Base-by-base conservation (phyloP, 2,113 vertebrate species). In the Myotis brandtii region DNA sequence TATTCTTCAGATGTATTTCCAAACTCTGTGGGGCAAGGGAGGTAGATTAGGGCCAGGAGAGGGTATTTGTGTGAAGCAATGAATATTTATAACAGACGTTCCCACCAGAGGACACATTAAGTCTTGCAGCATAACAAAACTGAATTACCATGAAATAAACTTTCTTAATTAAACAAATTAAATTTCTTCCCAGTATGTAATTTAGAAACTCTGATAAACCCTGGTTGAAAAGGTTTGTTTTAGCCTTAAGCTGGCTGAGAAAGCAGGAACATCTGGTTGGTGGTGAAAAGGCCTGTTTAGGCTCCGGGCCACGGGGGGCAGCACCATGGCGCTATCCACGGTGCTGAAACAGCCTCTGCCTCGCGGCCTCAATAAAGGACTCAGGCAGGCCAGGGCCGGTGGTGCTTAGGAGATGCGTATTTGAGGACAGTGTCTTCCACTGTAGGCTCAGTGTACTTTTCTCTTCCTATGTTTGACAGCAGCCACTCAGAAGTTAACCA, bases 111-210 rank as follows among this genome's bases (percentile, higher is more conserved):
- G 98, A 98, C 98, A 98, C 98, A 98, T 98, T 98, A 98, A 98
- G 98, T 98, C 98, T 98, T 93, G 86, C 98, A 98, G 98, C 98
- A 98, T 98, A 98, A 98, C 98, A 99, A 98, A 98, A 98, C 98
- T 98, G 98, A 98, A 98, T 98, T 98, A 98, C 98, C 98, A 98
- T 98, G 98, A 99, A 99, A 98, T 99, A 99, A 98, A 99, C 98
- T 99, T 99, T 98, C 98, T 98, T 99, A 99, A 99, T 99, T 99
- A 99, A 99, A 99, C 98, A 98, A 99, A 99, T 99, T 99, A 99
- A 98, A 98, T 98, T 98, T 98, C 98, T 98, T 98, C 98, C 98
- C 98, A 98, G 98, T 98, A 98, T 98, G 98, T 99, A 99, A 99
- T 99, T 98, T 99, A 98, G 98, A 98, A 98, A 99, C 98, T 98